Conservation (phyloP, 1,140 invertebrate genomes). For the Bombus soroeensis region DNA sequence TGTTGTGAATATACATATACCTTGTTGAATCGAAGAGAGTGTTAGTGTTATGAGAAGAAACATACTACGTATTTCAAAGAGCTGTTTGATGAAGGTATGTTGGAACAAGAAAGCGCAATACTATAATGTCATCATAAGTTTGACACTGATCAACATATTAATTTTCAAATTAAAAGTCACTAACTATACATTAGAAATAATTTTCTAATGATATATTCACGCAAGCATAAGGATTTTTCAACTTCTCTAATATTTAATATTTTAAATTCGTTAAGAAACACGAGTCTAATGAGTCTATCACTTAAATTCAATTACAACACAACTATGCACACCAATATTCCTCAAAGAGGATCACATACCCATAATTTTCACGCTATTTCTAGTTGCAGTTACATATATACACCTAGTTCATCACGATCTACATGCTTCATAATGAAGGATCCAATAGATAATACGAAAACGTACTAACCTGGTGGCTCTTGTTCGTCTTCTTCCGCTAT, state of each 20-base stretch:
- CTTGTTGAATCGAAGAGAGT: background rate
- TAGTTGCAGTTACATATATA: background rate
- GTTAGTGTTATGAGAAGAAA: background rate
- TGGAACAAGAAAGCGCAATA: background rate
- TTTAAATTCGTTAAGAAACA: background rate
- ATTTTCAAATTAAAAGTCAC: background rate
- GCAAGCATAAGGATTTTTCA: background rate
- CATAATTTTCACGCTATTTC: background rate
- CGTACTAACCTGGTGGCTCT: slow-evolving; percentile 81
- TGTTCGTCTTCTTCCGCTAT: slow-evolving; percentile 83
- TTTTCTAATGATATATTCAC: too few relatives aligned
- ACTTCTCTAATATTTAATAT: background rate
- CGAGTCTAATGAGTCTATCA: background rate
- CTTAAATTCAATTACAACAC: background rate
- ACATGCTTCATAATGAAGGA: background rate
- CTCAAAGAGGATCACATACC: background rate
- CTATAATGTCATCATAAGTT: background rate
- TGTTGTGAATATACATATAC: background rate
- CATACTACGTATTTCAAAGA: background rate
- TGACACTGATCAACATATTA: background rate
- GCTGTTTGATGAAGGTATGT: background rate
- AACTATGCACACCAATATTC: background rate
- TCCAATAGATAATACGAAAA: background rate
- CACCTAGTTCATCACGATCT: background rate
- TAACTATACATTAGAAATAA: background rate